Percentiles rank a stretch among this genome's conserved stretches.
Conservation (phyloP, 1,140 invertebrate genomes). For the Zaprionus capensis region DNA sequence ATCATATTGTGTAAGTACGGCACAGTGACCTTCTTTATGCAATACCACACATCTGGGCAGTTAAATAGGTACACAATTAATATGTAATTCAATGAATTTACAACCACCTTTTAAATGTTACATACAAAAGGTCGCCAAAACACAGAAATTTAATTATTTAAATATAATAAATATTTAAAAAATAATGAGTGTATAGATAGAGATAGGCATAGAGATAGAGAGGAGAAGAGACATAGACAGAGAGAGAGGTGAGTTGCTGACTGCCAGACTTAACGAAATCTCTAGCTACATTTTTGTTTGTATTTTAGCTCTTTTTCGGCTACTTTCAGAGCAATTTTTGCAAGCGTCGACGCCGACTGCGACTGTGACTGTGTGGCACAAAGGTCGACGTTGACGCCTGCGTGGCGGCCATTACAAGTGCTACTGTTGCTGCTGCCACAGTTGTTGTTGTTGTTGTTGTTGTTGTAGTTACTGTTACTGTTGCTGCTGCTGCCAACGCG, state of each 20-base stretch:
- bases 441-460: conserved; percentile 33
- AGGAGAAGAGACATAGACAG: not conserved
- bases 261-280: not conserved
- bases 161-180: too few relatives aligned
- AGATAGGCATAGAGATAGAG: not conserved
- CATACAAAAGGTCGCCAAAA: too few relatives aligned
- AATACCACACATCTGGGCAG: too few relatives aligned
- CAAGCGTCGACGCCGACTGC: conserved; percentile 1
- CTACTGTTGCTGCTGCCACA: conserved; percentile 29
- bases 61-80: too few relatives aligned
- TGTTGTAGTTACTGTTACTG: conserved; percentile 34
- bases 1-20: too few relatives aligned
- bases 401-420: conserved; percentile 64
- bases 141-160: too few relatives aligned
- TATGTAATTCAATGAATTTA: too few relatives aligned
- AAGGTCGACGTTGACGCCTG: conserved; percentile 63
- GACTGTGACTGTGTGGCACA: conserved; percentile 25
- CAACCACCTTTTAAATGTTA: too few relatives aligned
- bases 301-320: not conserved
- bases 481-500: conserved; percentile 59
- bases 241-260: not conserved
- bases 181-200: not conserved
- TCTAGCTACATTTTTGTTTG: not conserved
- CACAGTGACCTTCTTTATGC: too few relatives aligned
- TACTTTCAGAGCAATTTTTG: not conserved